These are phyloP conservation scores for Acrobasis consociella DNA, from an alignment of 2,888 invertebrate genomes.

Conservation along the genomic window DNA sequence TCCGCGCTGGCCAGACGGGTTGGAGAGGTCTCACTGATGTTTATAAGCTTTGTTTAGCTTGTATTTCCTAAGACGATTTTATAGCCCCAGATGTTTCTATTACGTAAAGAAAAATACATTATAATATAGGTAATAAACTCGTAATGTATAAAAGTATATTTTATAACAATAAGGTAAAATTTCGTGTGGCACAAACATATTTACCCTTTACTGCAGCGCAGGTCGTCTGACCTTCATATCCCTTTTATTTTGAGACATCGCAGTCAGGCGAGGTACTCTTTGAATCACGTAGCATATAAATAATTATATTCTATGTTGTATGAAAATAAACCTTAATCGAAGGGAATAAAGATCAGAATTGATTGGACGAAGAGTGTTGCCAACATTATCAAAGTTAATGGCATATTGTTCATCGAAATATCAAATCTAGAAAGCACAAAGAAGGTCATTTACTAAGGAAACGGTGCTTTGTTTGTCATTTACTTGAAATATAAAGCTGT, in stretches of 20 bases:
- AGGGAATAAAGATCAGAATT: neutral
- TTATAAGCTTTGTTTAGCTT: no score
- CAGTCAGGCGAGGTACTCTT: slow-evolving; percentile 42
- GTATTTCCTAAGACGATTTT: no score
- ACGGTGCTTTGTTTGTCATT: neutral
- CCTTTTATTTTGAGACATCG: slow-evolving; percentile 51
- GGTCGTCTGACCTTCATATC: slow-evolving; percentile 40
- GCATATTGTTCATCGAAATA: slow-evolving; percentile 19
- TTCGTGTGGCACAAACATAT: neutral
- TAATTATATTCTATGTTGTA: slow-evolving; percentile 20
- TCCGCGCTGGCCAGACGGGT: no score
- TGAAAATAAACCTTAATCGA: neutral
- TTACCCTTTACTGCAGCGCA: slow-evolving; percentile 23
- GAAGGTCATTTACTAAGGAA: neutral
- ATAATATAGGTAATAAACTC: no score
- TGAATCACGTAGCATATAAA: slow-evolving; percentile 12
- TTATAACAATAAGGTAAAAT: neutral
- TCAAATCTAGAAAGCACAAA: slow-evolving; percentile 2
- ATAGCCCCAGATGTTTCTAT: no score
- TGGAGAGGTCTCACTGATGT: no score
- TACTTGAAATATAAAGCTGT: neutral
- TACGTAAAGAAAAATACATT: no score
- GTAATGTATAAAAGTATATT: neutral
- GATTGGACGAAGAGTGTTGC: no score
- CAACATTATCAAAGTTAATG: slow-evolving; percentile 16